These are phyloP conservation scores for Mechanitis messenoides DNA, from an alignment of 2,888 invertebrate genomes.

Conservation along the genomic window DNA sequence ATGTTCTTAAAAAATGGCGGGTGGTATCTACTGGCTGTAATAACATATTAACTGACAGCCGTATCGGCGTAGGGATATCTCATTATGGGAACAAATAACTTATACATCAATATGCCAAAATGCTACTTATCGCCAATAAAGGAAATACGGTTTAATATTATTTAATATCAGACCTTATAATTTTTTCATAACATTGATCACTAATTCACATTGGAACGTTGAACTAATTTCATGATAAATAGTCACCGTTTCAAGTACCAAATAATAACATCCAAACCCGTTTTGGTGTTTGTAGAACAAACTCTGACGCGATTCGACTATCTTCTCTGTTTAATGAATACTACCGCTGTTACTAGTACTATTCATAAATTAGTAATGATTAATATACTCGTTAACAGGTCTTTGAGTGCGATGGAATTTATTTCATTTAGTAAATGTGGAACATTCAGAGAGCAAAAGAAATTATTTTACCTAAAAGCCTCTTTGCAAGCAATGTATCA, in stretches of 20 bases:
- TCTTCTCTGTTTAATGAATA: no score
- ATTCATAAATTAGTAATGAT: neutral
- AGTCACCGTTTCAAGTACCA: no score
- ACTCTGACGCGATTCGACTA: no score
- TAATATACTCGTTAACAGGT: neutral
- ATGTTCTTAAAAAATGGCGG: slow-evolving; percentile 49
- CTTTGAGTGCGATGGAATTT: neutral
- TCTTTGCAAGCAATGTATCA: slow-evolving; percentile 30
- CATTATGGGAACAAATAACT: slow-evolving; percentile 55
- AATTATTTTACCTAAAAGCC: slow-evolving; percentile 22
- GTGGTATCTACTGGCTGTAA: slow-evolving; percentile 59
- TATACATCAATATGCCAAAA: slow-evolving; percentile 35
- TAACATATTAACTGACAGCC: slow-evolving; percentile 45
- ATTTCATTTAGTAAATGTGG: slow-evolving; percentile 1
- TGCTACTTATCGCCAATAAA: slow-evolving; percentile 37
- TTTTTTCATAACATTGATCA: no score
- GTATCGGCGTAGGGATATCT: slow-evolving; percentile 50
- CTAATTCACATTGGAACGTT: no score
- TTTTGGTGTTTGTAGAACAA: no score
- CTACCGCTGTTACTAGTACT: neutral
- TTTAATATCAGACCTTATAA: no score
- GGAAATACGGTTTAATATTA: slow-evolving; percentile 30
- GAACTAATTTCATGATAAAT: no score
- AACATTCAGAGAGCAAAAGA: slow-evolving; percentile 7
- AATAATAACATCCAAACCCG: no score